Base-by-base conservation (phyloP, 2,113 vertebrate genomes). In the Charadrius vociferus region DNA sequence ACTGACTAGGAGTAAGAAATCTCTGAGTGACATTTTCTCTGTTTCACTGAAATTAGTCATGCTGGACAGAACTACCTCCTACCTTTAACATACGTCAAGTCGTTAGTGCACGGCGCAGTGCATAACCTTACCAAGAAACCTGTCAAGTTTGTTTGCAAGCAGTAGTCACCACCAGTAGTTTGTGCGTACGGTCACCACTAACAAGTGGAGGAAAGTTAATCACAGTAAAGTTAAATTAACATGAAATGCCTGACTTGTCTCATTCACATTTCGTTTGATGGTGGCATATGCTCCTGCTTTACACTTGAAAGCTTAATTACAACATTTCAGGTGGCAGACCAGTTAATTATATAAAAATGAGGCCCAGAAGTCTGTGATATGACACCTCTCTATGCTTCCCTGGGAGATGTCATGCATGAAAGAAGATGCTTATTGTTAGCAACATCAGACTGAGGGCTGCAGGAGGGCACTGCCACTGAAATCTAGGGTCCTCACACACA, bases 261-360 rank as follows among this genome's bases (percentile, higher is more conserved):
- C 92, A 86, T 96, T 96, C 95, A 95, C 74, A 43, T 92, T 92
- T 92, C 4, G 3, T 92, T 88, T 96, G 90, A 97, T 92, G 91
- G 88, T 65, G 75, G 92, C 95, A 95, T 97, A 97, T 97, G 94
- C 75, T 97, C 55, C 72, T 56, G 86, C 80, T 97, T 95, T 95
- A 88, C 86, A 95, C 92, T 79, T 94, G 90, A 94, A 95, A 95
- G 86, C 94, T 93, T 97, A 97, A 97, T 97, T 97, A 75, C 88
- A 86, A 52, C 80, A 88, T 97, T 97, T 97, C 95, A 97, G 88
- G 96, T 95, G 80, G 94, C 77, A 95, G 92, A 96, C 36, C 47
- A 86, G 88, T 86, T 97, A 96, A 95, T 96, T 94, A 83, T 90
- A 91, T 79, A 95, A 96, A 94, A 94, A 90, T 32, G 72, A 80